Percentiles rank a stretch among this genome's conserved stretches.
phyloP scores from a whole-genome alignment of 2,113 vertebrate species.

The Ameiurus melas region DNA sequence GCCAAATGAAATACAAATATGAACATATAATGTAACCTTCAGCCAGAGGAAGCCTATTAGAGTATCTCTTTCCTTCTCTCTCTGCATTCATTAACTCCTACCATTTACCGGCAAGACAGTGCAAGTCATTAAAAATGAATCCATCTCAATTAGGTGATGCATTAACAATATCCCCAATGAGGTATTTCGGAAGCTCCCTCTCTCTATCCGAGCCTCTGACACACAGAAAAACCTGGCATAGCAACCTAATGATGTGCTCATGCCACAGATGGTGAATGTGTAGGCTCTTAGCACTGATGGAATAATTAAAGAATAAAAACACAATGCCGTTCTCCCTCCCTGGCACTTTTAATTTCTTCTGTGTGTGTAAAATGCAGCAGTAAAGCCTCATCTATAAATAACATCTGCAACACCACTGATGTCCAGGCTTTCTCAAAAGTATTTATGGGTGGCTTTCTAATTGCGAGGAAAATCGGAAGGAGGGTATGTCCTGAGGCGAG shows the following conservation, averaged over 20 bases:
- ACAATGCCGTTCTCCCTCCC: not conserved
- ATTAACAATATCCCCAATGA: conserved; percentile 63
- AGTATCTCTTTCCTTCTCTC: conserved; percentile 24
- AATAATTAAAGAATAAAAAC: conserved; percentile 62
- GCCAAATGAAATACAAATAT: conserved; percentile 65
- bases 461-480: not conserved
- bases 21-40: conserved; percentile 65
- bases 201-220: conserved; percentile 58
- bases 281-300: conserved; percentile 53
- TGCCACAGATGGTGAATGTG: conserved; percentile 66
- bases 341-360: conserved; percentile 9
- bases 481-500: not conserved
- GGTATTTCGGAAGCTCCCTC: conserved; percentile 53
- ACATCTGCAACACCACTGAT: not conserved
- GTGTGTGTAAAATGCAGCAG: not conserved
- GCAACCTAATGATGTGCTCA: conserved; percentile 64
- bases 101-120: conserved; percentile 52
- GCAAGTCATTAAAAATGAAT: conserved; percentile 71
- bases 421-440: not conserved
- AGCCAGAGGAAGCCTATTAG: conserved; percentile 64
- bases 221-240: conserved; percentile 55
- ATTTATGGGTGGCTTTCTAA: conserved; percentile 25
- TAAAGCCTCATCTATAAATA: conserved; percentile 6
- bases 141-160: conserved; percentile 69
- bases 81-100: conserved; percentile 57